phyloP scores from a whole-genome alignment of 2,888 invertebrate genomes.

The Drosophila setosimentum region DNA sequence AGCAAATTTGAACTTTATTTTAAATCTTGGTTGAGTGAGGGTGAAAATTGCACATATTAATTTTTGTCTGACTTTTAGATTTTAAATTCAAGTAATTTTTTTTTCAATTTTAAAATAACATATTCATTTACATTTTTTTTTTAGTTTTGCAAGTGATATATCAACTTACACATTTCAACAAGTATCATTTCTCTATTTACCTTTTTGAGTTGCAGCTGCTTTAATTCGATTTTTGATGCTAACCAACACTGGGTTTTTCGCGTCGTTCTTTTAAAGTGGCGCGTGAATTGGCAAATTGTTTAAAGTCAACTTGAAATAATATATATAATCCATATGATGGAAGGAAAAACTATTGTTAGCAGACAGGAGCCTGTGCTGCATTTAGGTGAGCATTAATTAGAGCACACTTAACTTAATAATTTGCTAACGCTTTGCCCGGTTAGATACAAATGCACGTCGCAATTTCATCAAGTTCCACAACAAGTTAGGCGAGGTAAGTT shows the following conservation, averaged over 20 bases:
- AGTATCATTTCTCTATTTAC: slow-evolving; percentile 24
- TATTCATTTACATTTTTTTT: neutral
- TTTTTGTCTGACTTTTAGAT: neutral
- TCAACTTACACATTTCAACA: neutral
- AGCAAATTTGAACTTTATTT: neutral
- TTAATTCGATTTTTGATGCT: neutral
- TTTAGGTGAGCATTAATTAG: slow-evolving; percentile 60
- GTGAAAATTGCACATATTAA: neutral
- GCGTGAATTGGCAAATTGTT: slow-evolving; percentile 53
- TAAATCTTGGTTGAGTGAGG: neutral
- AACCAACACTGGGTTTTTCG: slow-evolving; percentile 35
- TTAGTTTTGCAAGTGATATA: too few species aligned
- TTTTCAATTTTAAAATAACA: too few species aligned
- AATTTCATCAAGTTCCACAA: slow-evolving; percentile 82
- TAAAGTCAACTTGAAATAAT: slow-evolving; percentile 29
- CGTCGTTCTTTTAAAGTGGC: slow-evolving; percentile 56
- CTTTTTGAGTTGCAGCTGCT: slow-evolving; percentile 30
- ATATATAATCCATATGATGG: slow-evolving; percentile 58
- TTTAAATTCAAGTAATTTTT: neutral
- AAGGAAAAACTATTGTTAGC: slow-evolving; percentile 73
- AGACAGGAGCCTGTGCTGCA: slow-evolving; percentile 77
- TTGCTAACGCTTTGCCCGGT: neutral
- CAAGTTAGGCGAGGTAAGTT: slow-evolving; percentile 81
- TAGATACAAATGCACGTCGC: slow-evolving; percentile 82
- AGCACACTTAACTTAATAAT: rapidly evolving